Evolutionary conservation across 2,113 vertebrate genomes (phyloP).

Genomic region (Sprattus sprattus): DNA sequence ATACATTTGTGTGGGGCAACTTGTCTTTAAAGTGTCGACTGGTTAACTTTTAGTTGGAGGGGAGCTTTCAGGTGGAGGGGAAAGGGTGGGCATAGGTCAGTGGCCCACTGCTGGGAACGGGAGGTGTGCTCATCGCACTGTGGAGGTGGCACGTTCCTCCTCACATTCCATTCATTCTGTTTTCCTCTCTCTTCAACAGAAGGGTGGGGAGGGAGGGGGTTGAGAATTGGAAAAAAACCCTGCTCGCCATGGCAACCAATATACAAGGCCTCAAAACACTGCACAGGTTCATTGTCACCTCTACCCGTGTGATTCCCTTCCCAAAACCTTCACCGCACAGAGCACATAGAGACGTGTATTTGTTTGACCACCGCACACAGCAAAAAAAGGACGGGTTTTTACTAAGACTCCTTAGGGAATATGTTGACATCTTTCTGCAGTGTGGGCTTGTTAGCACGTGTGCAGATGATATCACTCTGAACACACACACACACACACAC

Average conservation of each 20-base stretch:
- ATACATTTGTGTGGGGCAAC: neutral
- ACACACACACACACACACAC: neutral
- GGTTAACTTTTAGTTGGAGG: neutral
- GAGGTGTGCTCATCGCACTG: conserved; percentile 4
- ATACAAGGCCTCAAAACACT: conserved; percentile 40
- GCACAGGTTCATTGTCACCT: neutral
- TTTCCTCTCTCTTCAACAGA: conserved; percentile 29
- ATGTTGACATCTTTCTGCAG: conserved; percentile 4
- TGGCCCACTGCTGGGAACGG: conserved; percentile 25
- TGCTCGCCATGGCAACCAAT: conserved; percentile 40
- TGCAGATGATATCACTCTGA: neutral
- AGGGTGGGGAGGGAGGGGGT: neutral
- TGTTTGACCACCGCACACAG: conserved; percentile 5
- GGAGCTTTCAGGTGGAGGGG: conserved; percentile 3
- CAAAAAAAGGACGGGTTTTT: neutral
- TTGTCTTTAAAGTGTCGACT: neutral
- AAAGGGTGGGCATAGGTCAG: conserved; percentile 36
- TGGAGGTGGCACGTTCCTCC: conserved; percentile 39
- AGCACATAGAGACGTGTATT: conserved; percentile 21
- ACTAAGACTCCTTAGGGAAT: neutral
- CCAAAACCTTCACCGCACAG: neutral
- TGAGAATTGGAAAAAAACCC: neutral
- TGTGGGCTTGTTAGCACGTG: conserved; percentile 13
- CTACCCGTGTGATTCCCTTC: conserved; percentile 8
- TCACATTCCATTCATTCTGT: conserved; percentile 43